Conservation (phyloP, 1,140 invertebrate genomes). For the Trinorchestia longiramus region DNA sequence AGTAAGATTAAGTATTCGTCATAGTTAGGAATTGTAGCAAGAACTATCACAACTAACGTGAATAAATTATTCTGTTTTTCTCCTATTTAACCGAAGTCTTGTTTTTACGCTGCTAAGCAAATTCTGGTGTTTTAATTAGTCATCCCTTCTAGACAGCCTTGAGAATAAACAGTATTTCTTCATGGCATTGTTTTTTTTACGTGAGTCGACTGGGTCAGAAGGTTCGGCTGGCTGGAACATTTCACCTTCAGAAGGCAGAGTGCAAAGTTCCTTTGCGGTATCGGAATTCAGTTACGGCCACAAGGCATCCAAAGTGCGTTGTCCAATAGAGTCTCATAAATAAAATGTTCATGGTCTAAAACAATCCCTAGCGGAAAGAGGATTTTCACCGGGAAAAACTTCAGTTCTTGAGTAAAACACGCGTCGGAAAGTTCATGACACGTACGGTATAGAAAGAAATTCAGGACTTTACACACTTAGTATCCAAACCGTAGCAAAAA, state of each 20-base stretch:
- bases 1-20: no score
- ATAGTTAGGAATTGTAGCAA: no score
- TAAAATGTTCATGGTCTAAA: background rate
- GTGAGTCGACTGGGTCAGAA: background rate
- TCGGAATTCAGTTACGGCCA: background rate
- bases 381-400: background rate
- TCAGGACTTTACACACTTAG: background rate
- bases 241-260: background rate
- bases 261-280: background rate
- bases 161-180: no score
- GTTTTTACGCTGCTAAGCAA: no score
- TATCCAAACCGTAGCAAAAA: no score
- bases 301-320: background rate
- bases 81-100: no score
- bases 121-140: no score
- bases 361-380: background rate
- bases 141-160: no score
- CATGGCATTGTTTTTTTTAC: background rate
- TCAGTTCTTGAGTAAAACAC: background rate
- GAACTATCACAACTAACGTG: no score
- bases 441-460: background rate
- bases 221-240: background rate
- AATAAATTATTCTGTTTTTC: no score
- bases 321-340: background rate
- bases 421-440: background rate